Evolutionary conservation across 2,888 invertebrate species (phyloP), one percentile per base, ranked within the genome.

Genomic region (Dicyrtoma fusca): DNA sequence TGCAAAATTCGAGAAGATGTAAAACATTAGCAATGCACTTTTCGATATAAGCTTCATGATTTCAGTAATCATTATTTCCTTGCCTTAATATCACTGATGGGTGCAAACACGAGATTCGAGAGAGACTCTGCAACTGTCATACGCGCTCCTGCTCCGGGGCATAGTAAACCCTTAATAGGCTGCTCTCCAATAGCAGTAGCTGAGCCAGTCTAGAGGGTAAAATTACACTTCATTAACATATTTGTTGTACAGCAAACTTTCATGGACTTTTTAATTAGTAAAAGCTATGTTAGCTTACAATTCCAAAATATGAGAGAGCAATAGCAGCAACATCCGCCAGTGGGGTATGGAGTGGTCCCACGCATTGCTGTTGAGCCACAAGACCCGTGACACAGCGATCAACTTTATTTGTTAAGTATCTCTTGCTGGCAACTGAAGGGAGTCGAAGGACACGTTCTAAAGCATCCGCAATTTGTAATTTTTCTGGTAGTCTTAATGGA

Each of bases 171-270:
- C 85, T 97, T 98, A 78, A 97, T 90, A 57, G 98, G 97, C 84
- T 98, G 98, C 76, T 97, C 96, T 51, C 98, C 99, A 75, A 98
- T 95, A 0, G 97, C 92, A 0, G 95, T 95, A 3, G 97, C 98
- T 14, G 94, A 90, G 8, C 98, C 98, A 72, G 89, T 89, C 83
- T 86, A 80, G 57, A 65, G n/a, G n/a, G n/a, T n/a, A 69, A 26
- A 49, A 26, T n/a, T n/a, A n/a, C n/a, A n/a, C n/a, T n/a, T n/a
- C n/a, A n/a, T n/a, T n/a, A n/a, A n/a, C n/a, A n/a, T n/a, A n/a
- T n/a, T n/a, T n/a, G n/a, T n/a, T n/a, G n/a, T n/a, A n/a, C n/a
- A n/a, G n/a, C n/a, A n/a, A n/a, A n/a, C n/a, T n/a, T n/a, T n/a
- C n/a, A n/a, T n/a, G n/a, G n/a, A n/a, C n/a, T n/a, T n/a, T n/a